Base-by-base conservation (phyloP, 2,797 vertebrate genomes). In the Alcedo quadribrachys region DNA sequence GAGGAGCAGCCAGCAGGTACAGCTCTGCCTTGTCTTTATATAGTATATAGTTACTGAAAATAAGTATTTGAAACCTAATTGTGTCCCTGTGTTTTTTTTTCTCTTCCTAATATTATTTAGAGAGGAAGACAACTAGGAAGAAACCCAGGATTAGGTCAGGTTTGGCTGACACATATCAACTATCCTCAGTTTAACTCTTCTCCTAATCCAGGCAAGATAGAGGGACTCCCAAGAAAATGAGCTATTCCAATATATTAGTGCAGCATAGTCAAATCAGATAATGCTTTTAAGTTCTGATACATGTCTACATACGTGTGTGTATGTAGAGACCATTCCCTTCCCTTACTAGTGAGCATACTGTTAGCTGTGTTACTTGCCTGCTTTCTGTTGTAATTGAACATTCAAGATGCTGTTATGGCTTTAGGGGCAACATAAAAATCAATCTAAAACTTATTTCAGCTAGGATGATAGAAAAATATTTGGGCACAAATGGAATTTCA, bases 101-200 rank as follows among this genome's bases (percentile, higher is more conserved):
- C 32, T 86, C 17, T 84, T 90, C 70, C 82, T 91, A 84, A 53
- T 95, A 85, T 75, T 94, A 81, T 74, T 90, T 85, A 62, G 78
- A 82, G 75, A 75, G 70, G 82, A 88, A 92, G 58, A 66, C 50
- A 80, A 43, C 28, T 51, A 45, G 37, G 78, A 88, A 75, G 68
- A 91, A 91, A 42, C 46, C 51, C 58, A n/a, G 65, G 67, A 57
- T 92, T 92, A 88, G 85, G 57, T 90, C 71, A 65, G 81, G 78
- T 40, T 94, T 65, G 61, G 85, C 83, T 55, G 81, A 80, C 61
- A 35, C 0, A 3, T 83, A 75, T 80, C 71, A 51, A 33, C 83
- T 90, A 92, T 87, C 91, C 85, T 92, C 85, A 37, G 32, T 78
- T 81, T 95, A 92, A 92, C 75, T 79, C 28, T 77, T 88, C 63